Base-by-base conservation (phyloP, 2,888 invertebrate species). In the Tridacna crocea region DNA sequence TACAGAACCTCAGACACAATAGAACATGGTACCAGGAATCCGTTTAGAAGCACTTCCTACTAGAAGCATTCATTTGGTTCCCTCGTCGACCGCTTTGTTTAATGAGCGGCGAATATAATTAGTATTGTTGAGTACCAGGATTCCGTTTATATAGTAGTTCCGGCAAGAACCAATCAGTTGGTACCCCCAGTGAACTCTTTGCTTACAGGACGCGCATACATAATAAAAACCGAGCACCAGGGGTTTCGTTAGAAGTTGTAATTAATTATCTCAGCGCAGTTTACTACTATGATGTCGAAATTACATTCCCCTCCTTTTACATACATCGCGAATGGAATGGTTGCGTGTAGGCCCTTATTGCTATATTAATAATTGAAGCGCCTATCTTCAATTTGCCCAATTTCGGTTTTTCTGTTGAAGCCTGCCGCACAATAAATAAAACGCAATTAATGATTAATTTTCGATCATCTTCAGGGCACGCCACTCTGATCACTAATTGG, bases 311-410 rank as follows among this genome's bases (percentile, higher is more conserved):
- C 55, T 15, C 55, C 3, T 19, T 55, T 55, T 55, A 55, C 55
- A 70, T 70, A 70, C 70, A 6, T 70, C 70, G 10, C 36, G n/a
- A 24, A 51, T 15, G 47, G 70, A 26, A 47, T n/a, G 6, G 70
- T 84, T 75, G 84, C 84, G 84, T 85, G 84, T 75, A 13, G 46
- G n/a, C 70, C 60, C 77, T 70, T 85, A 85, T 85, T 82, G 80
- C 75, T 72, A 75, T 80, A 85, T 85, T 77, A 85, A 85, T 85
- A 73, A 80, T 85, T 85, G 72, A 36, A 85, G 75, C 75, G 73
- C 26, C 76, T 72, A 76, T 79, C 80, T 80, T 68, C 79, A 77
- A 79, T 79, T 61, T 74, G 65, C 65, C 77, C 78, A 74, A 74
- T 80, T 80, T 79, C 73, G 84, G 80, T 55, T 76, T 48, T 19